Conservation (phyloP, 2,888 invertebrate genomes). For the Halictus ligatus region DNA sequence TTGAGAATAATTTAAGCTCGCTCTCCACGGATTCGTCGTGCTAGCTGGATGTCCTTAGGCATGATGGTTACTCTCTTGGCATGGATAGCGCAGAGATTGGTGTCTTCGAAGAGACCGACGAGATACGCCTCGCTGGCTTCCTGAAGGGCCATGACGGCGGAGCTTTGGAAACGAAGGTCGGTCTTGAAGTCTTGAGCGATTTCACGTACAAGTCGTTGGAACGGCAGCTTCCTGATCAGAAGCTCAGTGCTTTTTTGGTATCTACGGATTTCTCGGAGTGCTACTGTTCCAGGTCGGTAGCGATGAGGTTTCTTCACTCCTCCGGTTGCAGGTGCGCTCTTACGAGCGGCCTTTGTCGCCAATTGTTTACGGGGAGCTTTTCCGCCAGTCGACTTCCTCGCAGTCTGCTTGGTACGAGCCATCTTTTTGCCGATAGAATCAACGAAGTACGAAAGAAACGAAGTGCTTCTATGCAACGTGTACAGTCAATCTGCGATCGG, state of each 20-base stretch:
- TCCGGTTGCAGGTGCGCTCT: conserved; percentile 90
- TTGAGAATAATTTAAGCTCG: conserved; percentile 86
- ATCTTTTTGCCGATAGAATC: conserved; percentile 78
- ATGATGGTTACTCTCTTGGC: conserved; percentile 68
- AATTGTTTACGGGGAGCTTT: conserved; percentile 88
- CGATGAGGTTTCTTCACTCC: conserved; percentile 86
- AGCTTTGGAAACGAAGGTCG: conserved; percentile 89
- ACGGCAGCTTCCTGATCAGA: conserved; percentile 89
- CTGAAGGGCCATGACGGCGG: conserved; percentile 89
- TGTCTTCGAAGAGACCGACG: conserved; percentile 66
- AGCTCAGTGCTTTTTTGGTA: conserved; percentile 91
- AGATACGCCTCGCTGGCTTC: conserved; percentile 82
- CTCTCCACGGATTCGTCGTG: conserved; percentile 91
- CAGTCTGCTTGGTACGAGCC: conserved; percentile 92
- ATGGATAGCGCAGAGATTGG: conserved; percentile 66
- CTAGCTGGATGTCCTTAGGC: conserved; percentile 69
- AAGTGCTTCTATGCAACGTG: neutral
- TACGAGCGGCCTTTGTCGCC: conserved; percentile 89
- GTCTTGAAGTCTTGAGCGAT: conserved; percentile 91
- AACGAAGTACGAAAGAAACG: neutral
- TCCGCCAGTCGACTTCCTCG: conserved; percentile 89
- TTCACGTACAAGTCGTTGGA: conserved; percentile 90
- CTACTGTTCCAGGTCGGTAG: conserved; percentile 88
- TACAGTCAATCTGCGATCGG: neutral
- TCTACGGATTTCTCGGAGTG: conserved; percentile 89